Evolutionary conservation across 2,113 vertebrate species (phyloP).

Genomic region (Peromyscus californicus): DNA sequence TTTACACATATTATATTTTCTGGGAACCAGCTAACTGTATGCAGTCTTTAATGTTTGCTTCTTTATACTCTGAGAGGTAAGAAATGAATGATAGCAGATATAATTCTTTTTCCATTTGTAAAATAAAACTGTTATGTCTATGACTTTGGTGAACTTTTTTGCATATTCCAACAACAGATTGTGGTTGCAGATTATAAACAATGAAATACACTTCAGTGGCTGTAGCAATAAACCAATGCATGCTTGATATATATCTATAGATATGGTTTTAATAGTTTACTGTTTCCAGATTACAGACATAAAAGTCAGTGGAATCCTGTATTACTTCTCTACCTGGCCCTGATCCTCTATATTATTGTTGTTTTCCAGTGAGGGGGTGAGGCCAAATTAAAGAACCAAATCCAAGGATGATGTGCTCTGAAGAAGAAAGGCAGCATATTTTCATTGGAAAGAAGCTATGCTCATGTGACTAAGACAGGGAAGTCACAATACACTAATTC

Average conservation of each 20-base stretch:
- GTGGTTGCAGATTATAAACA: constrained; percentile 29
- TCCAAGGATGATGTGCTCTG: background rate
- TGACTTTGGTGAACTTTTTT: constrained; percentile 33
- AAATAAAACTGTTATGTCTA: constrained; percentile 3
- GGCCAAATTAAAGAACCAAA: background rate
- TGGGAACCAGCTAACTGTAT: constrained; percentile 65
- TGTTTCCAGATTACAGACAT: constrained; percentile 14
- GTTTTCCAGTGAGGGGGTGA: background rate
- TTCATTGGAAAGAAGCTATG: background rate
- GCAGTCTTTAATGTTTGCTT: constrained; percentile 57
- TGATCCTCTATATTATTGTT: background rate
- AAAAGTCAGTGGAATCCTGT: background rate
- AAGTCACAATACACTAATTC: background rate
- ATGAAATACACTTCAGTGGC: background rate
- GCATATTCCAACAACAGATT: background rate
- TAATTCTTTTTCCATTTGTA: constrained; percentile 3
- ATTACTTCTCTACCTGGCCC: background rate
- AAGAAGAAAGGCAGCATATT: background rate
- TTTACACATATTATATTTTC: background rate
- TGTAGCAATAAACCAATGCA: background rate
- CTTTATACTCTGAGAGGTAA: constrained; percentile 51
- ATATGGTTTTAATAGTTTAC: background rate
- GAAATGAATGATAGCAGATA: constrained; percentile 56
- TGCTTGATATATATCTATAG: background rate
- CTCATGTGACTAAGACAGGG: background rate